Base-by-base conservation (phyloP, 2,888 invertebrate genomes). In the Hemaris fuciformis region DNA sequence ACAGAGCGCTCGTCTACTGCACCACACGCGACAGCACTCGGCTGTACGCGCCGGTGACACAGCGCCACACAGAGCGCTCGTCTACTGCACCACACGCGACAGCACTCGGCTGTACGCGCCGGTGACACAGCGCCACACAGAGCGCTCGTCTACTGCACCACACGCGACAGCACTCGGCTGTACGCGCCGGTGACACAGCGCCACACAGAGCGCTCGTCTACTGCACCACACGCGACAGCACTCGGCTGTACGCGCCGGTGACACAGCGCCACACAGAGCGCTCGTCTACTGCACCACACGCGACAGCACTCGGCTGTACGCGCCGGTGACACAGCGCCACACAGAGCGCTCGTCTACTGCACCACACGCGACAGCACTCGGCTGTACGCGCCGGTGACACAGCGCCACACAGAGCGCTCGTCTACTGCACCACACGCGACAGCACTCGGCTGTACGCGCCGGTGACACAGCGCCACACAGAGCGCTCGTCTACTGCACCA, bases 21-120 rank as follows among this genome's bases (percentile, higher is more conserved):
- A 53, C 53, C 53, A 53, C 53, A 53, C 48, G 27, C 48, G 27
- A 48, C 48, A 48, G 48, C 27, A 48, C 53, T 27, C 53, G 53
- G 31, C 53, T 53, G 27, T 53, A 53, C 31, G 53, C 53, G 53
- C 53, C 53, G 53, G 53, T 31, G 53, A 53, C 53, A 53, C 31
- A 53, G 53, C 53, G 53, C 53, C 27, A 53, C 53, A 53, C 31
- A 53, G 53, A 53, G 53, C 53, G 31, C 53, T 53, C 53, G 31
- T 53, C 53, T 53, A 48, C 53, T 53, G n/a, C n/a, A n/a, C n/a
- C n/a, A n/a, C n/a, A n/a, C n/a, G n/a, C n/a, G n/a, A n/a, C n/a
- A n/a, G n/a, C n/a, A n/a, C n/a, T n/a, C n/a, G 53, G 53, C 53
- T 53, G 53, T 53, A 53, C 31, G 53, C 53, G 53, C 31, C 53